Evolutionary conservation across 1,140 invertebrate species (phyloP).

Genomic region (Diabrotica undecimpunctata): DNA sequence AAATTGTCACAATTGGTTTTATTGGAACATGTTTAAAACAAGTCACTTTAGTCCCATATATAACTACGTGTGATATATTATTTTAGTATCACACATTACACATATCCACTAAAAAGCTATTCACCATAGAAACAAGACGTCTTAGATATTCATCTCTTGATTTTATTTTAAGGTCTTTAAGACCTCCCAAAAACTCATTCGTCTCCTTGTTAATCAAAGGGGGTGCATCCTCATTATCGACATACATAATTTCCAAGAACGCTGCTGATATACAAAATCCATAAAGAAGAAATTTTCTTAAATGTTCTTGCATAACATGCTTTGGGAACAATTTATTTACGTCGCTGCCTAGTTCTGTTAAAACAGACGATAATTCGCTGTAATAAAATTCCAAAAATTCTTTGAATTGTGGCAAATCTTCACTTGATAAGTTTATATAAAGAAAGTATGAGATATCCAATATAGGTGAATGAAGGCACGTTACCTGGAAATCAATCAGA

Average conservation of each 20-base stretch:
- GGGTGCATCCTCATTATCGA: conserved; percentile 14
- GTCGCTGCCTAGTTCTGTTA: conserved; percentile 46
- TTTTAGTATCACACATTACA: too few relatives aligned
- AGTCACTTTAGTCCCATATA: too few relatives aligned
- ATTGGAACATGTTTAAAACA: too few relatives aligned
- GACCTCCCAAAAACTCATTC: too few relatives aligned
- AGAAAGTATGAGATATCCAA: conserved; percentile 57
- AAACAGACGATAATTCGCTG: conserved; percentile 45
- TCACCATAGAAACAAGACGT: too few relatives aligned
- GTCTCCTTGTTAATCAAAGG: background rate
- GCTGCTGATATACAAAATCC: conserved; percentile 43
- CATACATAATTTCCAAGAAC: conserved; percentile 31
- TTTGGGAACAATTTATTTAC: conserved; percentile 49
- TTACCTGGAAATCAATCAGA: conserved; percentile 57
- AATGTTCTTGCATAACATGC: conserved; percentile 31
- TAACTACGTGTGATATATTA: too few relatives aligned
- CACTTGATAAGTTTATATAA: conserved; percentile 52
- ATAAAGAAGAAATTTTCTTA: conserved; percentile 41
- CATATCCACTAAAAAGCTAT: too few relatives aligned
- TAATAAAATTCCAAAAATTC: conserved; percentile 54
- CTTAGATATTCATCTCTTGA: too few relatives aligned
- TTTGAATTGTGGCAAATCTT: conserved; percentile 40
- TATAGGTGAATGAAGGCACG: conserved; percentile 54
- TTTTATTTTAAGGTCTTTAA: too few relatives aligned
- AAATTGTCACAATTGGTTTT: too few relatives aligned